Base-by-base conservation (phyloP, 1,140 invertebrate genomes). In the Bombus turneri region DNA sequence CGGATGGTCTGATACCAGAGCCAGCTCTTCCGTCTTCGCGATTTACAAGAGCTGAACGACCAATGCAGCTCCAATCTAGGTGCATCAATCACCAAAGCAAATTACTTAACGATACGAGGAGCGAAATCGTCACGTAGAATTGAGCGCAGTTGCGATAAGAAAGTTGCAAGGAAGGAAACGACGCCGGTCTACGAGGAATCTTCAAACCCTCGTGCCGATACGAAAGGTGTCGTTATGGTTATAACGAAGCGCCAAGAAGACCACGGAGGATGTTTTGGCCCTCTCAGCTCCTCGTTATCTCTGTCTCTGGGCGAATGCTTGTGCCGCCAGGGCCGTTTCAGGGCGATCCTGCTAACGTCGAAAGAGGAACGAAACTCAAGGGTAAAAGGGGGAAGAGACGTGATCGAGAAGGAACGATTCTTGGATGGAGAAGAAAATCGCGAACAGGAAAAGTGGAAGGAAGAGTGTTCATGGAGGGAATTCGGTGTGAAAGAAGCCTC, bases 281-380 rank as follows among this genome's bases (percentile, higher is more conserved):
- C 92, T 87, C 88, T 88, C 68, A 84, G 77, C 64, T 83, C 76
- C 92, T 93, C 92, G 92, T 93, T 93, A 93, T 92, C 90, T 91
- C 87, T 79, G 69, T 87, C 78, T 87, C 64, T 76, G 22, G 82
- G 66, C 79, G 74, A 87, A 68, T 76, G 64, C 73, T 81, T 66
- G 43, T 31, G 18, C 77, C 68, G 47, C 13, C 68, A 53, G 18
- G 18, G 47, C 31, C 53, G 47, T 77, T 78, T 59, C 15, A 68
- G 53, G 59, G 39, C 64, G 71, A 34, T 43, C 76, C 69, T 76
- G 53, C 31, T 34, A 31, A 6, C 6, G 15, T 18, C 34, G 78
- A 72, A 41, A 43, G 34, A 75, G 53, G 86, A 59, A 31, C 59
- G 47, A 72, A 41, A 2, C 15, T 15, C 15, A 9, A 13, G 68